phyloP scores from a whole-genome alignment of 2,888 invertebrate species.

The Antheraea yamamai region DNA sequence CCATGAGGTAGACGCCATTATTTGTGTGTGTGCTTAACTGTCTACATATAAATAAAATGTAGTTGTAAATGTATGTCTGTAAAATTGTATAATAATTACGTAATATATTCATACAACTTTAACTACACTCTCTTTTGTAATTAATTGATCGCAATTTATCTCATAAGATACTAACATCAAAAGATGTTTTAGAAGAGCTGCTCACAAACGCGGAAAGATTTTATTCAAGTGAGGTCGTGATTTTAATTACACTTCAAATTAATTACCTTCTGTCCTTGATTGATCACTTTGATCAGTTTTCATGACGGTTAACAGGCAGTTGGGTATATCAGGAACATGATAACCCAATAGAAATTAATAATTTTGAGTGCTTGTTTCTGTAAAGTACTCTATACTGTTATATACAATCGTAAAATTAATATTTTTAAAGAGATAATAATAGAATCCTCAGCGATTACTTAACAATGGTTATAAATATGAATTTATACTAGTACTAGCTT shows the following conservation, averaged over 20 bases:
- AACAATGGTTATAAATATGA: too few relatives aligned
- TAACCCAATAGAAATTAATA: neutral
- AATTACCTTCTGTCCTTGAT: slow-evolving; percentile 27
- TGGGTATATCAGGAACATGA: neutral
- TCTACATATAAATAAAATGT: neutral
- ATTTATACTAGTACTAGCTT: too few relatives aligned
- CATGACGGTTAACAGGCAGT: slow-evolving; percentile 4
- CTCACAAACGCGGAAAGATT: slow-evolving; percentile 9
- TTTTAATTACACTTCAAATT: slow-evolving; percentile 37
- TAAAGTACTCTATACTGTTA: neutral
- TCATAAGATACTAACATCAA: neutral
- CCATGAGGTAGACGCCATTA: neutral
- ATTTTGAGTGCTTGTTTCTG: neutral
- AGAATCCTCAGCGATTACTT: too few relatives aligned
- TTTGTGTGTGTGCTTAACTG: neutral
- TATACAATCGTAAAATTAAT: neutral
- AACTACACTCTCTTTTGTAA: too few relatives aligned
- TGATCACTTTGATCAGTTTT: slow-evolving; percentile 31
- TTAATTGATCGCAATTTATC: neutral
- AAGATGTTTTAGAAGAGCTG: neutral
- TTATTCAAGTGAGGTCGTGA: slow-evolving; percentile 29
- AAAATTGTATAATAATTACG: too few relatives aligned
- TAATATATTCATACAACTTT: too few relatives aligned
- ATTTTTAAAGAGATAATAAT: too few relatives aligned
- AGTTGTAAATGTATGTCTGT: neutral